phyloP scores from a whole-genome alignment of 2,113 vertebrate genomes.

The Chionomys nivalis region DNA sequence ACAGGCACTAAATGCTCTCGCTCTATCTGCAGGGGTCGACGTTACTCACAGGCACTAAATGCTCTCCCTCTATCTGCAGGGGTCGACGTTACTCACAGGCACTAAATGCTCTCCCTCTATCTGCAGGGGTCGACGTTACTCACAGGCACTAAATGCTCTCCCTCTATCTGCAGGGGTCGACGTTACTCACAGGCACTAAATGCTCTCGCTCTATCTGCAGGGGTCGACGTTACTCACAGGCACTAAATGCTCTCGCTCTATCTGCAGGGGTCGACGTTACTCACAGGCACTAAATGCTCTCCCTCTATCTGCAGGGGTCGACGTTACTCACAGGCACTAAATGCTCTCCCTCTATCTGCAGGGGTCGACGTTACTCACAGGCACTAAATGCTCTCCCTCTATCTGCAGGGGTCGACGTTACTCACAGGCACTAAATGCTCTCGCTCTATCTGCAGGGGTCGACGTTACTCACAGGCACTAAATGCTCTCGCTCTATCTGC shows the following conservation, averaged over 20 bases:
- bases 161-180: constrained; percentile 41
- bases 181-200: constrained; percentile 81
- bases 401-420: constrained; percentile 65
- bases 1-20: constrained; percentile 21
- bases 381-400: constrained; percentile 17
- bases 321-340: constrained; percentile 81
- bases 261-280: constrained; percentile 77
- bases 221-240: constrained; percentile 81
- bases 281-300: constrained; percentile 21
- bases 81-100: constrained; percentile 82
- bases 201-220: constrained; percentile 22
- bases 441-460: constrained; percentile 32
- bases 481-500: constrained; percentile 16
- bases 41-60: constrained; percentile 82
- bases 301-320: constrained; percentile 41
- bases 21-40: constrained; percentile 35
- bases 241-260: constrained; percentile 21
- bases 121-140: constrained; percentile 78
- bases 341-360: constrained; percentile 21
- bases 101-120: constrained; percentile 21
- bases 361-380: constrained; percentile 81
- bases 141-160: constrained; percentile 16
- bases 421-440: constrained; percentile 77
- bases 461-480: constrained; percentile 81
- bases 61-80: constrained; percentile 27